Evolutionary conservation across 2,888 invertebrate genomes (phyloP).

Genomic region (Drosophila subsilvestris): DNA sequence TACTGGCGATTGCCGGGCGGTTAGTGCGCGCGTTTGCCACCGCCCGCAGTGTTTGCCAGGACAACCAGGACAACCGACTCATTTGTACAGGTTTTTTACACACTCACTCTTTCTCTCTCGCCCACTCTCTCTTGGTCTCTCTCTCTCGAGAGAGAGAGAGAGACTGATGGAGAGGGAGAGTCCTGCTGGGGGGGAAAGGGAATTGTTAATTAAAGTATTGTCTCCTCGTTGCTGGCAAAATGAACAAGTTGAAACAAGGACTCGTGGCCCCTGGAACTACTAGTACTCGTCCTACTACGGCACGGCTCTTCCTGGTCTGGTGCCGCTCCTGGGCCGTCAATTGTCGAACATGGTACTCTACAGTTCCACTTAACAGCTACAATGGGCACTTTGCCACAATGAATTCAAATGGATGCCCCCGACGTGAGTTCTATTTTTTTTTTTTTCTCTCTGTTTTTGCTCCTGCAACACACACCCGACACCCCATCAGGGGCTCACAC

Average conservation of each 20-base stretch:
- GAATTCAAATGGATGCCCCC: constrained; percentile 79
- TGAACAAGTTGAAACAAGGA: constrained; percentile 79
- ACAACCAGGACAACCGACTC: constrained; percentile 73
- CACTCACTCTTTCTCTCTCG: constrained; percentile 15
- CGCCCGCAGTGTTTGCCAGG: constrained; percentile 77
- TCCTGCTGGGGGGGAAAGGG: constrained; percentile 53
- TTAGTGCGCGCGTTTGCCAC: constrained; percentile 67
- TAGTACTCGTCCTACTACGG: constrained; percentile 8
- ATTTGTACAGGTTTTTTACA: constrained; percentile 71
- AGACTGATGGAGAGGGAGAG: not conserved
- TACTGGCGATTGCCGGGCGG: constrained; percentile 60
- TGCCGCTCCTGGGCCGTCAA: constrained; percentile 73
- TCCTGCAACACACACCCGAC: constrained; percentile 12
- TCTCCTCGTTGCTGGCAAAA: constrained; percentile 79
- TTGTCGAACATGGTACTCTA: constrained; percentile 80
- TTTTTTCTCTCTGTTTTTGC: constrained; percentile 3
- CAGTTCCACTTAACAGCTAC: constrained; percentile 81
- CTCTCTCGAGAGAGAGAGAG: not conserved
- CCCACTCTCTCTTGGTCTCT: constrained; percentile 16
- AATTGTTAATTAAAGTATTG: constrained; percentile 81
- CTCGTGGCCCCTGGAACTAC: constrained; percentile 42
- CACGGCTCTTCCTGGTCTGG: constrained; percentile 49
- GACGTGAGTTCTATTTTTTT: constrained; percentile 58
- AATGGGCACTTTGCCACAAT: constrained; percentile 81
- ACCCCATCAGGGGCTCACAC: not conserved